Conservation (phyloP, 1,140 invertebrate species). For the Schlechtendalia chinensis region DNA sequence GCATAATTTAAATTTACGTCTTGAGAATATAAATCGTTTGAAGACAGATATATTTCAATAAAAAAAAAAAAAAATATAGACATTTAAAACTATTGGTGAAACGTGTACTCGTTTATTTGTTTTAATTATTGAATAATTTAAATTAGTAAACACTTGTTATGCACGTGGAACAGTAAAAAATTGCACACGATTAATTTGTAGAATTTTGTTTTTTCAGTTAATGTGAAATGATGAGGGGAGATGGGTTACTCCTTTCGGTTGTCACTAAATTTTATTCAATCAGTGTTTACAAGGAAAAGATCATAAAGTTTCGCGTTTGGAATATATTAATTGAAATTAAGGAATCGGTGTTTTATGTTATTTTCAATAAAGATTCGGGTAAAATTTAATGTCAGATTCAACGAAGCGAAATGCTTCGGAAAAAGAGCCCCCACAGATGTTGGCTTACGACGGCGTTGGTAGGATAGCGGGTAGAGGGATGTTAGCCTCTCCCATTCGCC, state of each 20-base stretch:
- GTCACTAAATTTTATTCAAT: background rate
- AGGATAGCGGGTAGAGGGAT: background rate
- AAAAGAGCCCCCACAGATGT: slow-evolving; percentile 26
- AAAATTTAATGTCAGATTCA: slow-evolving; percentile 38
- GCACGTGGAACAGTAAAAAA: background rate
- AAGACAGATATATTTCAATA: too few relatives aligned
- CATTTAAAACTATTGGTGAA: background rate
- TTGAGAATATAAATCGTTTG: too few relatives aligned
- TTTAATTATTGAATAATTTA: slow-evolving; percentile 5
- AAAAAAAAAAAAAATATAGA: background rate
- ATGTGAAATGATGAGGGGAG: background rate
- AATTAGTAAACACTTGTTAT: slow-evolving; percentile 15
- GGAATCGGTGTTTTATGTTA: slow-evolving; percentile 38
- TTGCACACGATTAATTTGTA: background rate
- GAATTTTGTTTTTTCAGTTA: background rate
- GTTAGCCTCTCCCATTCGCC: background rate
- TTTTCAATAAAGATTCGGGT: slow-evolving; percentile 36
- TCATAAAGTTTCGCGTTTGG: slow-evolving; percentile 35
- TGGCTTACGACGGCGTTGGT: background rate
- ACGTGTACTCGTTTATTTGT: background rate
- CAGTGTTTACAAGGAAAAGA: background rate
- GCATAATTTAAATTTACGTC: too few relatives aligned
- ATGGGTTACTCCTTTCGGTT: background rate
- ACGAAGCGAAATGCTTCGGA: slow-evolving; percentile 4
- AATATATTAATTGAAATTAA: slow-evolving; percentile 46